Evolutionary conservation across 2,797 vertebrate species (phyloP), one percentile per base, ranked within the genome.

Genomic region (Gadopsis marmoratus): DNA sequence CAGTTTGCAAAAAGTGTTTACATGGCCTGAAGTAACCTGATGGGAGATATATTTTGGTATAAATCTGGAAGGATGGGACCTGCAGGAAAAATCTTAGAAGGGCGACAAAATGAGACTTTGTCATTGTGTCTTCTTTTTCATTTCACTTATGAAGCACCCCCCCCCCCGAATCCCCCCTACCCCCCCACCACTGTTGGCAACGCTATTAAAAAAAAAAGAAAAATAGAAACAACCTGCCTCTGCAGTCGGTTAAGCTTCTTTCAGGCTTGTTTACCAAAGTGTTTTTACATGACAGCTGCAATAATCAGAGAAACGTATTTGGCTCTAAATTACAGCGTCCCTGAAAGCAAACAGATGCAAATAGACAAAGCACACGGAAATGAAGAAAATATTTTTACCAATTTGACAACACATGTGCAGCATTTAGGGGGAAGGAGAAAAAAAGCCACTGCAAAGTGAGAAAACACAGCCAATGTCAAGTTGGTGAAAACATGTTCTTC

Each of bases 201-300:
- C 1, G 54, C 12, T 7, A 67, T 50, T 21, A 5, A 33, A 59
- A 63, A 50, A n/a, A n/a, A 31, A 58, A 54, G 2, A 26, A 19
- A 55, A 35, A 43, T 23, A 35, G 58, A 23, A 26, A 11, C 26
- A 21, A 71, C 37, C 51, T 54, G 29, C 73, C 59, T 70, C 58
- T 53, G 71, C 43, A 43, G 70, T 14, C 8, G 0, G 48, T 70
- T 90, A 84, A 89, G 79, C 88, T 71, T 86, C 87, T 88, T 78
- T 87, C 74, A 14, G 68, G 67, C 81, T 21, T 85, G 83, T 87
- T 88, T 88, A 68, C 76, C 67, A 61, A 47, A 29, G 71, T 79
- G 78, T 82, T 82, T 71, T n/a, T n/a, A 73, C 68, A 65, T 43
- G 75, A 66, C 79, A 71, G 83, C 79, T 72, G 75, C 65, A 81